phyloP scores from a whole-genome alignment of 35 echinoderm and acorn worm genomes.

The Stichopus chloronotus region DNA sequence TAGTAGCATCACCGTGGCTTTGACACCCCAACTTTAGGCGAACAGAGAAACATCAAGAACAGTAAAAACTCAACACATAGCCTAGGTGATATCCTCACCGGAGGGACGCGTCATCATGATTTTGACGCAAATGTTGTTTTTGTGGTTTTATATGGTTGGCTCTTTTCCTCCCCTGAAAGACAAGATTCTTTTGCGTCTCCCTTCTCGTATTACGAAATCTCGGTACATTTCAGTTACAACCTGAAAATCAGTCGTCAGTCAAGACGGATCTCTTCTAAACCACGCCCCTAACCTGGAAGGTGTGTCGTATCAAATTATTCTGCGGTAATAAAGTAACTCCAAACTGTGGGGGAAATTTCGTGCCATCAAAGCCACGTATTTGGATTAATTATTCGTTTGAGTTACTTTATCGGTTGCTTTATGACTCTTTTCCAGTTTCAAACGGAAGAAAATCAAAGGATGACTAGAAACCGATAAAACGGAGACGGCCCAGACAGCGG shows the following conservation, averaged over 20 bases:
- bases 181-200: too few relatives aligned
- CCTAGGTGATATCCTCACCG: too few relatives aligned
- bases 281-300: constrained; percentile 10
- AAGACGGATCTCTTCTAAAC: neutral
- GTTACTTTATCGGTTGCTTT: neutral
- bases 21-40: too few relatives aligned
- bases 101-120: too few relatives aligned
- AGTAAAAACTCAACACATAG: too few relatives aligned
- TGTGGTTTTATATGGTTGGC: too few relatives aligned
- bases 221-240: too few relatives aligned
- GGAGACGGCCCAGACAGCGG: constrained; percentile 44
- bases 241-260: neutral
- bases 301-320: neutral
- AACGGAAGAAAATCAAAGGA: neutral
- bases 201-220: too few relatives aligned
- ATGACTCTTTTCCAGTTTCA: neutral
- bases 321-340: constrained; percentile 30
- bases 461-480: neutral
- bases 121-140: too few relatives aligned
- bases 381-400: neutral
- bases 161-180: too few relatives aligned
- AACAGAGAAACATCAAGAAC: too few relatives aligned
- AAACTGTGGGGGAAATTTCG: neutral
- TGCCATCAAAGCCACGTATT: neutral
- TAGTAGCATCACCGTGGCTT: too few relatives aligned